Percentiles rank a stretch among this genome's conserved stretches.
phyloP scores from a whole-genome alignment of 2,797 vertebrate species.

The Gallirallus australis region DNA sequence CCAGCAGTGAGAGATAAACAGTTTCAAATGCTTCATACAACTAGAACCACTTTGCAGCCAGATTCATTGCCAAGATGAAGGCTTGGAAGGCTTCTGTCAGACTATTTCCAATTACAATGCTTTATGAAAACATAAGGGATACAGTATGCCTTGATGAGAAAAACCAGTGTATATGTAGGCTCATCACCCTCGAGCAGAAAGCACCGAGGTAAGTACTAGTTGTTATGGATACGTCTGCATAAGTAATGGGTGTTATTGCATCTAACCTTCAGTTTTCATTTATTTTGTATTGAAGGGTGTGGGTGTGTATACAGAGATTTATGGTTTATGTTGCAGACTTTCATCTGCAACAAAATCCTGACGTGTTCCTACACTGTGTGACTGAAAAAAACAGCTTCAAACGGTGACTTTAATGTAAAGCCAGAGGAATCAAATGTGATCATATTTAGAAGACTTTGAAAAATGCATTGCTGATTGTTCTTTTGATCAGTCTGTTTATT shows the following conservation, averaged over 20 bases:
- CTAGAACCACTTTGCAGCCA: constrained; percentile 61
- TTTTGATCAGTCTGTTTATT: neutral
- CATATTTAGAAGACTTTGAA: constrained; percentile 12
- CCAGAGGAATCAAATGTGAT: neutral
- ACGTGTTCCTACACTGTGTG: neutral
- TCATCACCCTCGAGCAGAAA: constrained; percentile 42
- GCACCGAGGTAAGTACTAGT: constrained; percentile 39
- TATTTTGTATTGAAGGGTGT: constrained; percentile 35
- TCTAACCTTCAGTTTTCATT: constrained; percentile 38
- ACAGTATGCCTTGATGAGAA: constrained; percentile 26
- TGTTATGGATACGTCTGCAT: constrained; percentile 42
- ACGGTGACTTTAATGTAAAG: constrained; percentile 33
- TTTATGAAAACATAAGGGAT: constrained; percentile 52
- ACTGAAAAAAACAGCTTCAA: constrained; percentile 41
- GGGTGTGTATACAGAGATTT: neutral
- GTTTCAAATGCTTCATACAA: constrained; percentile 64
- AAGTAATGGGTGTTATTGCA: constrained; percentile 49
- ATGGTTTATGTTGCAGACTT: constrained; percentile 49
- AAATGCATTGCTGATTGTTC: neutral
- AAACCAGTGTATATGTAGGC: constrained; percentile 51
- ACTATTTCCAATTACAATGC: constrained; percentile 51
- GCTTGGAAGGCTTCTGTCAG: constrained; percentile 59
- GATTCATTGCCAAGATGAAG: constrained; percentile 62
- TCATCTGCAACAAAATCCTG: constrained; percentile 35
- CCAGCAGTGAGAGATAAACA: constrained; percentile 73